These are phyloP conservation scores for Bombus sibiricus DNA, from an alignment of 1,140 invertebrate species.

Conservation along the genomic window DNA sequence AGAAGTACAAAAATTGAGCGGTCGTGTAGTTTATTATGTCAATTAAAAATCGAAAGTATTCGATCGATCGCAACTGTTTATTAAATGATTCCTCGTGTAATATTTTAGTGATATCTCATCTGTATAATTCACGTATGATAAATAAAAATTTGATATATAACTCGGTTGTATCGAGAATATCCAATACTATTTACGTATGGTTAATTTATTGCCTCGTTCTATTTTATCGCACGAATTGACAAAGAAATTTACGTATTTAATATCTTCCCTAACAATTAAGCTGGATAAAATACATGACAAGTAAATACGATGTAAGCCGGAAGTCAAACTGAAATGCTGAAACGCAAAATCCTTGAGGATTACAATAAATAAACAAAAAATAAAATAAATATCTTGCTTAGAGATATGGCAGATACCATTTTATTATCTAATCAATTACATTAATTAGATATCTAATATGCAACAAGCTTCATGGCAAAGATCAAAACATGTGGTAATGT, in stretches of 20 bases:
- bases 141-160: not conserved
- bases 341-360: no score
- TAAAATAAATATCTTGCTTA: no score
- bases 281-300: no score
- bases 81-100: not conserved
- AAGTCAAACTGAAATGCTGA: no score
- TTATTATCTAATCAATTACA: no score
- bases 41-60: not conserved
- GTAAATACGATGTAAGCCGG: no score
- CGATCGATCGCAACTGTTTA: not conserved
- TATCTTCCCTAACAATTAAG: no score
- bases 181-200: not conserved
- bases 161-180: not conserved
- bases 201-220: not conserved
- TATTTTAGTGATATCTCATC: not conserved
- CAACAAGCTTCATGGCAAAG: constrained; percentile 12
- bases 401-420: no score
- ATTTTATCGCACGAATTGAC: no score
- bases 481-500: not conserved
- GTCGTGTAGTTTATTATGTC: constrained; percentile 44
- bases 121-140: not conserved
- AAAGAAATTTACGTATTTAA: no score
- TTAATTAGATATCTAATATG: not conserved
- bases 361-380: no score
- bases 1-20: constrained; percentile 44